Percentiles rank a stretch among this genome's conserved stretches.
phyloP scores from a whole-genome alignment of 2,888 invertebrate genomes.

The Drosophila engyochracea region DNA sequence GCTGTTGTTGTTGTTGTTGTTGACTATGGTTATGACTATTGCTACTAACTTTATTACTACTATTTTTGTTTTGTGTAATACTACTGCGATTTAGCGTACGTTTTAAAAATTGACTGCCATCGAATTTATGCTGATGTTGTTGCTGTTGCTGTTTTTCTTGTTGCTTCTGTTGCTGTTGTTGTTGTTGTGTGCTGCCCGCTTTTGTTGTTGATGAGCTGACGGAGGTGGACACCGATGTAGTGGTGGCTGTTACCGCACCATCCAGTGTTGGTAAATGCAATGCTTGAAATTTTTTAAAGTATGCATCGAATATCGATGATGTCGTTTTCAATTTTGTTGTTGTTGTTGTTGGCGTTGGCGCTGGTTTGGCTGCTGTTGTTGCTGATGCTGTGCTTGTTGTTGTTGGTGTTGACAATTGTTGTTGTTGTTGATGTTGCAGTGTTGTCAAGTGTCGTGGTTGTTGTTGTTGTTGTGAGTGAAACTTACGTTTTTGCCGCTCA shows the following conservation, averaged over 20 bases:
- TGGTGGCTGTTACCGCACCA: conserved; percentile 60
- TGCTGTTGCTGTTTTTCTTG: conserved; percentile 36
- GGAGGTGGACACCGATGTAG: conserved; percentile 65
- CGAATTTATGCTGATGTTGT: conserved; percentile 51
- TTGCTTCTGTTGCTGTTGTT: conserved; percentile 28
- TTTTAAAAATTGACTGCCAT: conserved; percentile 80
- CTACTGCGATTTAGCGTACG: conserved; percentile 81
- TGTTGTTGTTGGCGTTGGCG: conserved; percentile 58
- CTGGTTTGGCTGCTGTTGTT: conserved; percentile 33
- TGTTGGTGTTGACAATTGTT: conserved; percentile 36
- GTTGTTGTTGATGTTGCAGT: conserved; percentile 49
- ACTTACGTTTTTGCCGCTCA: conserved; percentile 83
- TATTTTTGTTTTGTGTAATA: conserved; percentile 68
- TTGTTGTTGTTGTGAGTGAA: conserved; percentile 69
- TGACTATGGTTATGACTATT: conserved; percentile 61
- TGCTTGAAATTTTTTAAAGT: conserved; percentile 83
- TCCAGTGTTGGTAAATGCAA: conserved; percentile 75
- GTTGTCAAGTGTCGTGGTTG: conserved; percentile 58
- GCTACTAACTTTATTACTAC: conserved; percentile 71
- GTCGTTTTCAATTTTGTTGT: conserved; percentile 58
- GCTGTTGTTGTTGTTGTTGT: conserved; percentile 50
- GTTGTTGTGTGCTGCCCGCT: conserved; percentile 38
- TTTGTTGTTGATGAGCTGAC: conserved; percentile 54
- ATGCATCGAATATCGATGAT: conserved; percentile 82
- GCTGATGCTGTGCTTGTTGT: conserved; percentile 28